Evolutionary conservation across 1,140 invertebrate species (phyloP), one percentile per base, ranked within the genome.

Genomic region (Amphibalanus amphitrite): DNA sequence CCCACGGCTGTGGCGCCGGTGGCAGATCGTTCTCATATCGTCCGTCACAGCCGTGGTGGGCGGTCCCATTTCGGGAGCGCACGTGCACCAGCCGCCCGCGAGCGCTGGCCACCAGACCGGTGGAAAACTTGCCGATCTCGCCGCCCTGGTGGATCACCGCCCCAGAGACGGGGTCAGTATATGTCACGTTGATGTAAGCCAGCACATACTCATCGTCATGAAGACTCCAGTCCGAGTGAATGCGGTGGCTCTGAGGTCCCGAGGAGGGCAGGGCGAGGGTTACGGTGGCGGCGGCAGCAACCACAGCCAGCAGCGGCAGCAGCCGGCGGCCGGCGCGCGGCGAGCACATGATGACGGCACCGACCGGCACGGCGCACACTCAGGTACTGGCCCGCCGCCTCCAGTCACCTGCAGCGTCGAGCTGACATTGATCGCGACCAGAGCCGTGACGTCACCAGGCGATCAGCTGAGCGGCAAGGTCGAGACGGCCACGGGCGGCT

Each of bases 1-100:
- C 86, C 88, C 89, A 91, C 1, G 86, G 82, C 29, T 83, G 13
- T 1, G 13, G 13, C 13, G 13, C 1, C 47, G 47, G 47, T n/a
- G n/a, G n/a, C 47, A 59, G 47, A 8, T 17, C 47, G 47, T 59
- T 59, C 47, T 59, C 47, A 8, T 20, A 59, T 1, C 3, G 10
- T 1, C 1, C 47, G 47, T 59, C 47, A 71, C 78, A 78, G 6
- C 75, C 77, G 59, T 76, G 68, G 33, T 77, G 75, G 6, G 74
- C 75, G 15, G 80, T 73, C 20, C 75, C 75, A 23, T 59, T 59
- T 1, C 47, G 6, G 10, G 47, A 59, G 6, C 47, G 47, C 13
- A 23, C 47, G 47, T 59, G 47, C 47, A 59, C 47, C 13, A 59
- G 47, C 13, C 17, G 6, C 13, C 47, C 47, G 13, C 13, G 10